Evolutionary conservation across 2,888 invertebrate species (phyloP).

Genomic region (Acrobasis consociella): DNA sequence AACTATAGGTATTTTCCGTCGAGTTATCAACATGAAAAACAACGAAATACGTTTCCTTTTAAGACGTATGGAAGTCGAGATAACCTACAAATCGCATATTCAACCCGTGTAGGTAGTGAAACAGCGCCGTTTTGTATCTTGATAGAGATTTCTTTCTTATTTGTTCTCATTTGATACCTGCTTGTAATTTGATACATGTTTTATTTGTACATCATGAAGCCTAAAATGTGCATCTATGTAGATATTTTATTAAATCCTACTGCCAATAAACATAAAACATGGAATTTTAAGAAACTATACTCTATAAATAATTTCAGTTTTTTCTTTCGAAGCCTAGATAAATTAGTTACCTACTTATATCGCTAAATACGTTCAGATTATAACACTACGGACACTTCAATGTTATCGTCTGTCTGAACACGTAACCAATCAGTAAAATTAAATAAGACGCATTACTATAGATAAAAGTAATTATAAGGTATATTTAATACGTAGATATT

Average conservation of each 20-base stretch:
- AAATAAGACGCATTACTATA: too few species aligned
- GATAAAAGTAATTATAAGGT: too few species aligned
- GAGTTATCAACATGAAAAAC: conserved; percentile 9
- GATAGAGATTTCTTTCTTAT: not conserved
- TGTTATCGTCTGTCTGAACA: too few species aligned
- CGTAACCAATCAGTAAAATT: too few species aligned
- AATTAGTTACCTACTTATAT: too few species aligned
- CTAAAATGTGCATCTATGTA: not conserved
- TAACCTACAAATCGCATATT: conserved; percentile 17
- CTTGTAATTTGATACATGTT: not conserved
- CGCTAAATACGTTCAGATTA: too few species aligned
- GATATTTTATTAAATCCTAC: not conserved
- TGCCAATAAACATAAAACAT: too few species aligned
- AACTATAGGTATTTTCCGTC: not conserved
- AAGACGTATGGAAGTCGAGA: conserved; percentile 12
- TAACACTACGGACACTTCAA: too few species aligned
- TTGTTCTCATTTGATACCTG: not conserved
- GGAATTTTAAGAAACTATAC: too few species aligned
- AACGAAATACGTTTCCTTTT: conserved; percentile 15
- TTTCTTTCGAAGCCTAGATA: too few species aligned
- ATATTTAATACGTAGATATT: too few species aligned
- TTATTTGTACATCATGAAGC: not conserved
- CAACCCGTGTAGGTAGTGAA: conserved; percentile 2
- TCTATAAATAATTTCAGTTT: too few species aligned
- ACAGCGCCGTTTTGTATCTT: not conserved